phyloP scores from a whole-genome alignment of 2,113 vertebrate species.

The Chaetops frenatus region DNA sequence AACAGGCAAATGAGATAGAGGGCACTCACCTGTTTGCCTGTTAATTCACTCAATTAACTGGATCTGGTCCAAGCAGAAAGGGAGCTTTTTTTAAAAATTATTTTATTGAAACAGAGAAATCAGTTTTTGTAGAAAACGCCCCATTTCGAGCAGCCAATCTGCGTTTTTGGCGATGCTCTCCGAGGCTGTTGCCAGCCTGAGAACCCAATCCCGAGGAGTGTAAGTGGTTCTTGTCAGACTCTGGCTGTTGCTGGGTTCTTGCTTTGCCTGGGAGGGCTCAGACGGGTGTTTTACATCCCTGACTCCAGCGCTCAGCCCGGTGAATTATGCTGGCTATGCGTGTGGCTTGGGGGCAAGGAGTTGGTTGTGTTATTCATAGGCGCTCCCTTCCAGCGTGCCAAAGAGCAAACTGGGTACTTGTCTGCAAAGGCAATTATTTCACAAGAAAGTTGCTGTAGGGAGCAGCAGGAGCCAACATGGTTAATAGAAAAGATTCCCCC shows the following conservation, averaged over 20 bases:
- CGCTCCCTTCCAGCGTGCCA: slow-evolving; percentile 51
- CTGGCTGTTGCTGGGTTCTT: not conserved
- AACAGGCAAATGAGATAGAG: not conserved
- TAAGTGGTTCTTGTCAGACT: not conserved
- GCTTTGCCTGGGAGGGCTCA: slow-evolving; percentile 33
- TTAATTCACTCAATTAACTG: not conserved
- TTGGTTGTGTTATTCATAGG: slow-evolving; percentile 20
- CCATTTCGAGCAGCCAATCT: not conserved
- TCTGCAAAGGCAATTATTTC: slow-evolving; percentile 60
- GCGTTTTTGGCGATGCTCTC: not conserved
- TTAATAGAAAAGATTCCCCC: not conserved
- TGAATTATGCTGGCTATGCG: slow-evolving; percentile 53
- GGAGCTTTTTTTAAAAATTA: not conserved
- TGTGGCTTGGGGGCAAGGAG: slow-evolving; percentile 60
- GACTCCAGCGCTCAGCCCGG: slow-evolving; percentile 23
- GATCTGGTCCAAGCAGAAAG: not conserved
- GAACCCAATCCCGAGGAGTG: not conserved
- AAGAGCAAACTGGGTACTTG: slow-evolving; percentile 41
- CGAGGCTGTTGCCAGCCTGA: not conserved
- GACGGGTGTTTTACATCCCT: slow-evolving; percentile 40
- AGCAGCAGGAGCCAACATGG: slow-evolving; percentile 22
- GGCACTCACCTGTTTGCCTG: not conserved
- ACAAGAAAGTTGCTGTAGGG: slow-evolving; percentile 52
- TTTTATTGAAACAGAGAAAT: not conserved
- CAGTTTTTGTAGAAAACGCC: not conserved